Evolutionary conservation across 2,888 invertebrate genomes (phyloP), one percentile per base, ranked within the genome.

Genomic region (Pardosa pseudoannulata): DNA sequence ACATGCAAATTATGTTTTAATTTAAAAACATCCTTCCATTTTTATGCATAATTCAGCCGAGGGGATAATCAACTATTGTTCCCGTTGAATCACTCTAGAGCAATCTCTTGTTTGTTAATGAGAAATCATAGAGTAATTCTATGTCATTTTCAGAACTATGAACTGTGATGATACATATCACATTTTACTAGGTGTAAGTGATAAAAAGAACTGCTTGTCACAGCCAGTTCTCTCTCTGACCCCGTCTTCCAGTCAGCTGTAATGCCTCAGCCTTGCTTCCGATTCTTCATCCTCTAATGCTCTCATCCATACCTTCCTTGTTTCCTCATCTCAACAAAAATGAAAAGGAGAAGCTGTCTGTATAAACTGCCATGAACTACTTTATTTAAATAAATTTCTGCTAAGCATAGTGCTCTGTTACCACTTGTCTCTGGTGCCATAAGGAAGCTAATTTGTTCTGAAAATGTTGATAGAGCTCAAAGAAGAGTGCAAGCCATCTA

Each of bases 291-390:
- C 73, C 72, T 67, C 72, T 28, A 39, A 28, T 11, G 39, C 39
- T 9, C 29, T 31, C 50, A 27, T 67, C 73, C 72, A 36, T 28
- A 31, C 46, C 36, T 41, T 76, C 9, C 50, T 16, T 68, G 29
- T 16, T 32, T 31, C 19, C 68, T 68, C 68, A 36, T 68, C 29
- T n/a, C 39, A 46, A 27, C 68, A 27, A 56, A 23, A 27, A n/a
- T 41, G 31, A 41, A 56, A 31, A 68, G 56, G 79, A 41, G 74
- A 68, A 85, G 70, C 39, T 70, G 73, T 85, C 23, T 46, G 74
- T 68, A 70, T 80, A 76, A 86, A 87, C 87, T 87, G 87, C 87
- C 87, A 87, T 79, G 80, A 76, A 87, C 87, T 87, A 71, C 80
- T 80, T 71, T 79, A 87, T 70, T 41, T 74, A 50, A 76, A 78